phyloP scores from a whole-genome alignment of 2,113 vertebrate species.

The Myocastor coypus region DNA sequence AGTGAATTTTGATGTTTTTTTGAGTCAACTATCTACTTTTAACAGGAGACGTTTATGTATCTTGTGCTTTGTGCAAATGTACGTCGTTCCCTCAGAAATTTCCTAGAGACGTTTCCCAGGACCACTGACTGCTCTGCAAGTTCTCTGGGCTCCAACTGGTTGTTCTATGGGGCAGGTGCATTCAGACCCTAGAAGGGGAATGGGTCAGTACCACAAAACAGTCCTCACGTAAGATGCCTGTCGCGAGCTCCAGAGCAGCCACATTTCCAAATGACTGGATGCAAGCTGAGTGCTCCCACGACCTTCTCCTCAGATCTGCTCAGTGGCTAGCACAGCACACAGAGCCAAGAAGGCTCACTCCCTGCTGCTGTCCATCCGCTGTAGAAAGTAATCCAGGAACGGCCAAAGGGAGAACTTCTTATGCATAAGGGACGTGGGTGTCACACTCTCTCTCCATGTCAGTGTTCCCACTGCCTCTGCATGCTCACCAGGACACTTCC shows the following conservation, averaged over 20 bases:
- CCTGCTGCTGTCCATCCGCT: neutral
- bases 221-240: neutral
- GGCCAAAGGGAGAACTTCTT: neutral
- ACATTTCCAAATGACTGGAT: neutral
- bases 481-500: neutral
- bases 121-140: neutral
- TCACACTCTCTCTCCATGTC: neutral
- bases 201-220: neutral
- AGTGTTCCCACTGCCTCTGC: neutral
- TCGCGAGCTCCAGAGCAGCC: neutral
- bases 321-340: neutral
- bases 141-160: neutral
- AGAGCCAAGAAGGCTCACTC: neutral
- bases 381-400: neutral
- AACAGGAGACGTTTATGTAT: neutral
- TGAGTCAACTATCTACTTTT: neutral
- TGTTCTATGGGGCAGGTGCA: neutral
- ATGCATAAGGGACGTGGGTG: rapidly evolving
- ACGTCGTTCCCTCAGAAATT: neutral
- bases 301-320: neutral
- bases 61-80: neutral
- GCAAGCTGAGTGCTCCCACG: neutral
- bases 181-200: neutral
- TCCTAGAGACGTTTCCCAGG: neutral
- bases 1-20: neutral